Conservation (phyloP, 2,888 invertebrate genomes). For the Metalampra italica region DNA sequence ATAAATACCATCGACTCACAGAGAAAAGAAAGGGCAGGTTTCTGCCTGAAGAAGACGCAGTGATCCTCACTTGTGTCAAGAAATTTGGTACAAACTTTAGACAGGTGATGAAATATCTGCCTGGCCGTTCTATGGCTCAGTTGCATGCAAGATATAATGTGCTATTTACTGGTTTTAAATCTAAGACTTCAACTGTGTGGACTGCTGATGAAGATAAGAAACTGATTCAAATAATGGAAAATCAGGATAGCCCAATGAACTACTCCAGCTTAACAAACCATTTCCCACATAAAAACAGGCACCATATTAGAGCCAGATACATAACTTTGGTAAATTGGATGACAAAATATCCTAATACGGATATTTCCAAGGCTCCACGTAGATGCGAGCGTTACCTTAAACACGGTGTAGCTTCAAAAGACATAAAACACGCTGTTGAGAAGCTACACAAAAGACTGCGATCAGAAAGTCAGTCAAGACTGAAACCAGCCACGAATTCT, state of each 20-base stretch:
- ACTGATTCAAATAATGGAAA: slow-evolving; percentile 74
- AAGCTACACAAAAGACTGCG: slow-evolving; percentile 34
- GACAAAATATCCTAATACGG: slow-evolving; percentile 41
- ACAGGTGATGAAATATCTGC: slow-evolving; percentile 77
- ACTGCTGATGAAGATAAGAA: slow-evolving; percentile 79
- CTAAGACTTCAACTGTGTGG: slow-evolving; percentile 74
- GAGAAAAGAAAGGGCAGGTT: slow-evolving; percentile 80
- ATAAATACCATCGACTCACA: slow-evolving; percentile 63
- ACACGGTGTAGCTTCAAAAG: slow-evolving; percentile 20
- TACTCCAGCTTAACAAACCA: slow-evolving; percentile 55
- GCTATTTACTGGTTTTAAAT: slow-evolving; percentile 44
- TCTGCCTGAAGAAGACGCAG: slow-evolving; percentile 81
- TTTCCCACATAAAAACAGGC: slow-evolving; percentile 64
- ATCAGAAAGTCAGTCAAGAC: no score
- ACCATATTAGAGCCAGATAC: slow-evolving; percentile 76
- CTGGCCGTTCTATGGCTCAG: slow-evolving; percentile 80
- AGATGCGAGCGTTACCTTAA: slow-evolving; percentile 20
- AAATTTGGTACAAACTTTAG: slow-evolving; percentile 81
- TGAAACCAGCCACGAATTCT: slow-evolving; percentile 8
- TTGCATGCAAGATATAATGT: slow-evolving; percentile 79
- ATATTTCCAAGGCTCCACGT: slow-evolving; percentile 32
- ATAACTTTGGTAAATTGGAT: slow-evolving; percentile 55
- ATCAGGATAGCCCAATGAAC: slow-evolving; percentile 58
- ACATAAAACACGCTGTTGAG: slow-evolving; percentile 30
- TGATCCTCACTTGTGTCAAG: slow-evolving; percentile 79